These are phyloP conservation scores for Micrasema minimum DNA, from an alignment of 1,140 invertebrate genomes.

Conservation along the genomic window DNA sequence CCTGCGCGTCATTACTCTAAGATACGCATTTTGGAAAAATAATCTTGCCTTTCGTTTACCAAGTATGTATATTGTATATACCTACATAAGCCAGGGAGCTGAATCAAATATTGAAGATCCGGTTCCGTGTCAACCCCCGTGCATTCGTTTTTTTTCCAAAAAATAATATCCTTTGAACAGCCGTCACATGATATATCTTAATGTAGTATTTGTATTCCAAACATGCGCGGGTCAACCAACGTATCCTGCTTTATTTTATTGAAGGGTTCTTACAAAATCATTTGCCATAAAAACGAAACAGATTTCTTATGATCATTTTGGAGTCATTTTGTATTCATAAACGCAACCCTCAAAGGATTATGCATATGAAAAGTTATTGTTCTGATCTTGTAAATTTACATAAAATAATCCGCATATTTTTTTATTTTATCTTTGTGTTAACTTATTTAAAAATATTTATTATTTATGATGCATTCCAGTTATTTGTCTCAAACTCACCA, in stretches of 20 bases:
- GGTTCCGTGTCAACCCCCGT: neutral
- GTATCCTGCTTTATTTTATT: conserved; percentile 50
- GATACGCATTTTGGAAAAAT: too few species aligned
- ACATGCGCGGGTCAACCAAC: conserved; percentile 45
- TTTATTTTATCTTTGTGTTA: too few species aligned
- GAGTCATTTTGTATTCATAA: conserved; percentile 34
- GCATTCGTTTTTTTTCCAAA: neutral
- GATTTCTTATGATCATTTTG: conserved; percentile 13
- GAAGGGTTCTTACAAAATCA: conserved; percentile 54
- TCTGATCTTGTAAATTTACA: too few species aligned
- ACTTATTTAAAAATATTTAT: too few species aligned
- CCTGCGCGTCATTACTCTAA: too few species aligned
- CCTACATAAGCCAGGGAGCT: too few species aligned
- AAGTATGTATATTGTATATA: too few species aligned
- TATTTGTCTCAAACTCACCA: too few species aligned
- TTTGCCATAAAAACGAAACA: conserved; percentile 52
- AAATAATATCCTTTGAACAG: conserved; percentile 34
- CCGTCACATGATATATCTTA: conserved; percentile 48
- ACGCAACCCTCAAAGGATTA: conserved; percentile 23
- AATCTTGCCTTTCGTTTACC: too few species aligned
- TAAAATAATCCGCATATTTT: too few species aligned
- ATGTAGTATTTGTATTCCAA: conserved; percentile 51
- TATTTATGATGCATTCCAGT: too few species aligned
- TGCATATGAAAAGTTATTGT: conserved; percentile 2
- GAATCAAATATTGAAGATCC: conserved; percentile 24